These are phyloP conservation scores for Cygnus olor DNA, from an alignment of 2,797 vertebrate species.

Conservation along the genomic window DNA sequence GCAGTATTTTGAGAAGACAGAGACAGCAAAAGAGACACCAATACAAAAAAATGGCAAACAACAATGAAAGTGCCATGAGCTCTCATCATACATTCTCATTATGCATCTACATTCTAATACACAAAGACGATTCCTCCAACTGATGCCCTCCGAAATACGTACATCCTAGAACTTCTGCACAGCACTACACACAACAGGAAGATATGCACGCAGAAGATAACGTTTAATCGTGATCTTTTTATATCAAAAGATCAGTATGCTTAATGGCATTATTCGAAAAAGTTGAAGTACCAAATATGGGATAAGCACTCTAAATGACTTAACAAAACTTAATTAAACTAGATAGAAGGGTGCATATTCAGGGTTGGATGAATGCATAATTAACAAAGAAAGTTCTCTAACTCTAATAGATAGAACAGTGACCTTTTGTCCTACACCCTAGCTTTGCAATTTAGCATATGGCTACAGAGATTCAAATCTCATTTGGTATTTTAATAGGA, in stretches of 20 bases:
- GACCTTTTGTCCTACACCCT: conserved; percentile 44
- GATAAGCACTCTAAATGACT: not conserved
- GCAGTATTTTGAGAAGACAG: not conserved
- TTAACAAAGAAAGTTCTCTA: conserved; percentile 50
- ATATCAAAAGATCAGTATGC: not conserved
- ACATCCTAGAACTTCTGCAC: not conserved
- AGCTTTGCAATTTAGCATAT: conserved; percentile 19
- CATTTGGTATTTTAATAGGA: conserved; percentile 65
- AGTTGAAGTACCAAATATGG: conserved; percentile 14
- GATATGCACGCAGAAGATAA: not conserved
- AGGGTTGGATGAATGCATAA: conserved; percentile 33
- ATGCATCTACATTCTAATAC: not conserved
- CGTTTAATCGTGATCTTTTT: not conserved
- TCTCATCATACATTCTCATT: not conserved
- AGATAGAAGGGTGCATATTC: conserved; percentile 12
- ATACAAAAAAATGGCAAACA: not conserved
- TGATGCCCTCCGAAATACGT: not conserved
- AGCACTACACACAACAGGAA: not conserved
- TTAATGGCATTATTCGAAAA: conserved; percentile 2
- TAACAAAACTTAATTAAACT: conserved; percentile 43
- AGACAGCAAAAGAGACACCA: not conserved
- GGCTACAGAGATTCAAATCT: conserved; percentile 49
- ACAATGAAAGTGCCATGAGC: not conserved
- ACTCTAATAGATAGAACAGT: conserved; percentile 37
- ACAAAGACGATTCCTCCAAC: not conserved